Evolutionary conservation across 2,113 vertebrate genomes (phyloP).

Genomic region (Cottus gobio): DNA sequence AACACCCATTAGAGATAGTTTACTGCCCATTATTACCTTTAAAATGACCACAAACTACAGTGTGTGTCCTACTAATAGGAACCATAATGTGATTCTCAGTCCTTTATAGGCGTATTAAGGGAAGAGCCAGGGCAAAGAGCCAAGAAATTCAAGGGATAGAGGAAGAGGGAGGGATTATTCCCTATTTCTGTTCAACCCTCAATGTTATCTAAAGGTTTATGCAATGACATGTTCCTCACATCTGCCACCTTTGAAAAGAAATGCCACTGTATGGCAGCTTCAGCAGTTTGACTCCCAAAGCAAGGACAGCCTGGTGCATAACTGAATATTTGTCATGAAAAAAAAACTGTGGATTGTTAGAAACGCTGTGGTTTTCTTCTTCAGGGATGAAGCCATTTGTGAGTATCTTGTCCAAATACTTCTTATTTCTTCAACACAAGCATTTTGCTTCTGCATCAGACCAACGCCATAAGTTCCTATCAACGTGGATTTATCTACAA

Average conservation of each 20-base stretch:
- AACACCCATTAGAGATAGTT: not conserved
- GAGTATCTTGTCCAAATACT: not conserved
- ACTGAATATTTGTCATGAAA: constrained; percentile 27
- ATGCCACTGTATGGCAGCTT: constrained; percentile 16
- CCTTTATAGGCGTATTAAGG: not conserved
- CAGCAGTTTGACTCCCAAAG: constrained; percentile 4
- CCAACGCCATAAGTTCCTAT: not conserved
- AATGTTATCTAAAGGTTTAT: constrained; percentile 22
- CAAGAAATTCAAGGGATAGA: not conserved
- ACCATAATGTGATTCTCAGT: not conserved
- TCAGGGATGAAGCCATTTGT: not conserved
- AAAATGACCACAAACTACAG: not conserved
- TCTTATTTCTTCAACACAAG: not conserved
- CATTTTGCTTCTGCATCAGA: not conserved
- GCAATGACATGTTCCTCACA: constrained; percentile 1
- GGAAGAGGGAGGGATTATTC: constrained; percentile 1
- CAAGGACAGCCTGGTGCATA: not conserved
- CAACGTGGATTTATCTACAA: not conserved
- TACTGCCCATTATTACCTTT: not conserved
- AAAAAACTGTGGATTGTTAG: not conserved
- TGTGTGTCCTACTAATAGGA: constrained; percentile 1
- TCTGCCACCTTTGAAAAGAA: constrained; percentile 15
- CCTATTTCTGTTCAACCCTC: constrained; percentile 14
- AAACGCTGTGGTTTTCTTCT: not conserved
- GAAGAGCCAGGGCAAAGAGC: constrained; percentile 17